Conservation (phyloP, 2,113 vertebrate genomes). For the Sander lucioperca region DNA sequence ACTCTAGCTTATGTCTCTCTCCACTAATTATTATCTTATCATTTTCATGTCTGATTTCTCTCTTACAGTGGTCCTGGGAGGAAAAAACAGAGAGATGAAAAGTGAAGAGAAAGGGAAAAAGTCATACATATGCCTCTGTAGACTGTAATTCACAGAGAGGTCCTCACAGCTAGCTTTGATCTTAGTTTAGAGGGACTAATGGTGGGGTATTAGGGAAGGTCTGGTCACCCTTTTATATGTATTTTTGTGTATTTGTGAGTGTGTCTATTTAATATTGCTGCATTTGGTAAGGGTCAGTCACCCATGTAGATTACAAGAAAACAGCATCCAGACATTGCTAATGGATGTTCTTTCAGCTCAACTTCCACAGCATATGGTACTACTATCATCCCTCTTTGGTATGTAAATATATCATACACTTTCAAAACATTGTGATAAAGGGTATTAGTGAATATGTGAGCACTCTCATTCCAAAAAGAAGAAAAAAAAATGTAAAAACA, state of each 20-base stretch:
- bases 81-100: slow-evolving; percentile 43
- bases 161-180: slow-evolving; percentile 66
- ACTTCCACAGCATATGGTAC: slow-evolving; percentile 19
- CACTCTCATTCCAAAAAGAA: background rate
- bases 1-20: slow-evolving; percentile 52
- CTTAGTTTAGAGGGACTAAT: slow-evolving; percentile 69
- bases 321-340: slow-evolving; percentile 45
- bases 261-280: slow-evolving; percentile 25
- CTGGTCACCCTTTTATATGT: slow-evolving; percentile 55
- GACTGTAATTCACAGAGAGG: slow-evolving; percentile 50
- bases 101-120: slow-evolving; percentile 47
- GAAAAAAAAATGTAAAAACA: background rate
- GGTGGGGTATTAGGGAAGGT: slow-evolving; percentile 48
- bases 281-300: slow-evolving; percentile 40
- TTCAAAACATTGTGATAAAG: slow-evolving; percentile 6
- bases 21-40: slow-evolving; percentile 61
- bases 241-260: slow-evolving; percentile 52
- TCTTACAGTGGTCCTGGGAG: slow-evolving; percentile 31
- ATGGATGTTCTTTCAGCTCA: slow-evolving; percentile 59
- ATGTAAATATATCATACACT: slow-evolving; percentile 29
- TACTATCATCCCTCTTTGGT: slow-evolving; percentile 26
- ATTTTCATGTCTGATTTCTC: slow-evolving; percentile 56
- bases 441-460: slow-evolving; percentile 3
- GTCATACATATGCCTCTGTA: slow-evolving; percentile 38
- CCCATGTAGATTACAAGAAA: slow-evolving; percentile 44